Evolutionary conservation across 2,113 vertebrate species (phyloP).

Genomic region (Oreochromis aureus): DNA sequence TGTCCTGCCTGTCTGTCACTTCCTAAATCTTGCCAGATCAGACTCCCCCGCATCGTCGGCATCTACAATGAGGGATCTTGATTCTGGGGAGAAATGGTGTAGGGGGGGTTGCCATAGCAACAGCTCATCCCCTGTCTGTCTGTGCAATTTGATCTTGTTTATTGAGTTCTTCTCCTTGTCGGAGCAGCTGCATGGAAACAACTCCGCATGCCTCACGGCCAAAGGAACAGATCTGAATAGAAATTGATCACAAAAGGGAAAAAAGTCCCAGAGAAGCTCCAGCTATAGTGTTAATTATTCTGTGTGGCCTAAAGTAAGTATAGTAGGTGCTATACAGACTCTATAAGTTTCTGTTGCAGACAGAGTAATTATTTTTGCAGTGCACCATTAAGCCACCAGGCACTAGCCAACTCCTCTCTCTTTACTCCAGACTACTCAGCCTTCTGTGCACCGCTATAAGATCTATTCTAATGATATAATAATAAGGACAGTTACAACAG

Average conservation of each 20-base stretch:
- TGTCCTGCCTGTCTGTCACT: slow-evolving; percentile 21
- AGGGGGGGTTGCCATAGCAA: slow-evolving; percentile 57
- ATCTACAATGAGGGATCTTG: slow-evolving; percentile 20
- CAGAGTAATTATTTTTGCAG: slow-evolving; percentile 21
- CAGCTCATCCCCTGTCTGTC: slow-evolving; percentile 38
- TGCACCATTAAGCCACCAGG: slow-evolving; percentile 27
- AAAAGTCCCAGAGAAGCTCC: not conserved
- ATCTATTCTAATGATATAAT: not conserved
- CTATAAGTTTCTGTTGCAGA: not conserved
- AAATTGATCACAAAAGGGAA: slow-evolving; percentile 26
- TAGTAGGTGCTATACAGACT: not conserved
- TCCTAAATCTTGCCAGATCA: slow-evolving; percentile 18
- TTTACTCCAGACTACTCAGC: not conserved
- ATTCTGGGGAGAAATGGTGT: slow-evolving; percentile 14
- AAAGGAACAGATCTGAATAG: slow-evolving; percentile 9
- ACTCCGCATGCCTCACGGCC: not conserved
- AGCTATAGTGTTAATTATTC: not conserved
- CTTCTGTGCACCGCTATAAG: not conserved
- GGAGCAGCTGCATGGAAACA: slow-evolving; percentile 45
- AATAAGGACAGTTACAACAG: not conserved
- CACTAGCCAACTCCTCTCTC: not conserved
- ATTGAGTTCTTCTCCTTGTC: slow-evolving; percentile 38
- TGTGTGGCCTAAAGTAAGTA: not conserved
- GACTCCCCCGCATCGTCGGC: not conserved
- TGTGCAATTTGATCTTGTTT: slow-evolving; percentile 63